These are phyloP conservation scores for Bostrychus sinensis DNA, from an alignment of 2,113 vertebrate species.

Conservation along the genomic window DNA sequence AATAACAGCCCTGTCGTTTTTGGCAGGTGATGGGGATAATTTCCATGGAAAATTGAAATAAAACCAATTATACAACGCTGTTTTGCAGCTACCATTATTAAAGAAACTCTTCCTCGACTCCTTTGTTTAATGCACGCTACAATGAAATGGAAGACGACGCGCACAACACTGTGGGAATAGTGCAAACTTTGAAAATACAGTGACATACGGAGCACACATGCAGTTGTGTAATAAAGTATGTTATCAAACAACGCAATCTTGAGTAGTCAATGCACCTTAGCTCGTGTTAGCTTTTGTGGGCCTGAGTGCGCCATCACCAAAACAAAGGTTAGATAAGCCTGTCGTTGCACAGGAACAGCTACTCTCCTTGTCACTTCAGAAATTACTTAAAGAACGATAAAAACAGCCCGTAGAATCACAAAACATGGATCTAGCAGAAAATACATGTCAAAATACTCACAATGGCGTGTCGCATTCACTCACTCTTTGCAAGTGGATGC, in stretches of 20 bases:
- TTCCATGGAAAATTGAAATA: neutral
- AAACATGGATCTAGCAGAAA: neutral
- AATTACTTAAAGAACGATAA: neutral
- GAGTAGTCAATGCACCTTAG: conserved; percentile 17
- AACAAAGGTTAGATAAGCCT: conserved; percentile 64
- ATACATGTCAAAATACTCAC: conserved; percentile 51
- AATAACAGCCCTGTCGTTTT: neutral
- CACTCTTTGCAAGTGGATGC: conserved; percentile 26
- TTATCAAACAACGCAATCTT: neutral
- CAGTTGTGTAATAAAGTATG: fast-evolving
- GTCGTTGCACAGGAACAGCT: neutral
- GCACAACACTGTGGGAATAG: neutral
- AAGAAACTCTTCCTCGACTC: conserved; percentile 5
- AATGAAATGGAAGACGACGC: neutral
- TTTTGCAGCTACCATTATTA: neutral
- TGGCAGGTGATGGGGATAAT: neutral
- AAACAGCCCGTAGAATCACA: neutral
- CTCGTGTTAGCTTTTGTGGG: conserved; percentile 64
- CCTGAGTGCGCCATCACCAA: conserved; percentile 74
- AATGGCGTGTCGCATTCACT: conserved; percentile 59
- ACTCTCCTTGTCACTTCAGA: neutral
- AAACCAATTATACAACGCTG: neutral
- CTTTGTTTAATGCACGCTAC: neutral
- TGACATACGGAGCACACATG: neutral
- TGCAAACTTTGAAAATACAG: neutral